Base-by-base conservation (phyloP, 1,140 invertebrate species). In the Drosophila funebris region DNA sequence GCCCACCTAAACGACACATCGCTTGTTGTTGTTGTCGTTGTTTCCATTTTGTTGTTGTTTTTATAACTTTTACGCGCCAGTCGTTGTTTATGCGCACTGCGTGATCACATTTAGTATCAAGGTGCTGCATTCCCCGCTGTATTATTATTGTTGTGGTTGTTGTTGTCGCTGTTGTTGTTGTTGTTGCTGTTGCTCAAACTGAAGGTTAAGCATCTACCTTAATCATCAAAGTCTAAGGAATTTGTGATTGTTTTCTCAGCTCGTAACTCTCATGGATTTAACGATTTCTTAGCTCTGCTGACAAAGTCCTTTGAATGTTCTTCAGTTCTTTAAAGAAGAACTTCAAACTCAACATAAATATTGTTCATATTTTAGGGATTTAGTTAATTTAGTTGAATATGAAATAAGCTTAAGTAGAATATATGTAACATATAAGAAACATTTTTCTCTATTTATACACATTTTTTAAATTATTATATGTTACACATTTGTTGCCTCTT, bases 31-130 rank as follows among this genome's bases (percentile, higher is more conserved):
- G 31, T 41, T 61, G 41, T 44, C 31, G 22, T 16, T 64, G 16
- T 8, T 22, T 18, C 8, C 36, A 0, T 41, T 9, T 13, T 58
- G 37, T 4, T 70, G 52, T 67, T 60, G 33, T 20, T 52, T 66
- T 56, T 73, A 68, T 60, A 73, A 73, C 56, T 73, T 50, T 43
- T 54, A 48, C 37, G 61, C 61, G 53, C n/a, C 52, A 29, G 31
- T 57, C 75, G 44, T 75, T 80, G 81, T 84, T 84, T 81, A 84
- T 84, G 82, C 77, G 77, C 68, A 56, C 71, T 84, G 68, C 81
- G 81, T 84, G 77, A 84, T 84, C 80, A 70, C 80, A 85, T 84
- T 80, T 85, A 73, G 36, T 62, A 53, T 56, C 39, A 73, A 68
- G 56, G 64, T 54, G 56, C 31, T 56, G 33, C 14, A 46, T 29